Conservation (phyloP, 2,888 invertebrate genomes). For the Oasisia sp. region DNA sequence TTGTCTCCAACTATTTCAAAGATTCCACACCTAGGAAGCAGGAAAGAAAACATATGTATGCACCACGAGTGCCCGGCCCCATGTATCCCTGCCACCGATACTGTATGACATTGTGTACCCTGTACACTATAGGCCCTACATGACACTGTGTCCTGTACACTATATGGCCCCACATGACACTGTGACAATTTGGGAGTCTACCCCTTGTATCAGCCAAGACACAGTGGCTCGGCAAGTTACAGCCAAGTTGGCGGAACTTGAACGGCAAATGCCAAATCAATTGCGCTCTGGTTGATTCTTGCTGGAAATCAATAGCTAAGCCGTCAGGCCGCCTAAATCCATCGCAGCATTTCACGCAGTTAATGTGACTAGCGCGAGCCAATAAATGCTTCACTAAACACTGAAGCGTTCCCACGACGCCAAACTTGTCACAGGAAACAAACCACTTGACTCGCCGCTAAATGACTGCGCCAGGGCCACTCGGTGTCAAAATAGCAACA, state of each 20-base stretch:
- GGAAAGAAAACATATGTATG: no score
- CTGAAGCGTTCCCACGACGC: background rate
- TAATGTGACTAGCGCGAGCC: background rate
- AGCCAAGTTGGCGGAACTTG: background rate
- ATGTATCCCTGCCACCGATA: no score
- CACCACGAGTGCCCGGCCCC: no score
- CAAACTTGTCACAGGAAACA: background rate
- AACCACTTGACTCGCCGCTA: background rate
- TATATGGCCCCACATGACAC: background rate
- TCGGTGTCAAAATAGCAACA: background rate
- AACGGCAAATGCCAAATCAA: slow-evolving; percentile 12
- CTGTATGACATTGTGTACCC: no score
- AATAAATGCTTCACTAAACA: slow-evolving; percentile 6
- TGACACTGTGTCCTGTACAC: background rate
- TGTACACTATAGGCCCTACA: no score
- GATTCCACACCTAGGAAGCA: no score
- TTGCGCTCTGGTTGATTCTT: background rate
- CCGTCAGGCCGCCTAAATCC: background rate
- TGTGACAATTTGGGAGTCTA: background rate
- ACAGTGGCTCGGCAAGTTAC: background rate
- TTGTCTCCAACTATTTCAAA: no score
- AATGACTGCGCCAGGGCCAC: background rate
- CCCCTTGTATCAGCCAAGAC: background rate
- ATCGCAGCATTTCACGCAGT: background rate
- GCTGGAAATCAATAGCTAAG: slow-evolving; percentile 17